Percentiles rank a stretch among this genome's conserved stretches.
Conservation (phyloP, 2,113 vertebrate genomes). For the Labeo rohita region DNA sequence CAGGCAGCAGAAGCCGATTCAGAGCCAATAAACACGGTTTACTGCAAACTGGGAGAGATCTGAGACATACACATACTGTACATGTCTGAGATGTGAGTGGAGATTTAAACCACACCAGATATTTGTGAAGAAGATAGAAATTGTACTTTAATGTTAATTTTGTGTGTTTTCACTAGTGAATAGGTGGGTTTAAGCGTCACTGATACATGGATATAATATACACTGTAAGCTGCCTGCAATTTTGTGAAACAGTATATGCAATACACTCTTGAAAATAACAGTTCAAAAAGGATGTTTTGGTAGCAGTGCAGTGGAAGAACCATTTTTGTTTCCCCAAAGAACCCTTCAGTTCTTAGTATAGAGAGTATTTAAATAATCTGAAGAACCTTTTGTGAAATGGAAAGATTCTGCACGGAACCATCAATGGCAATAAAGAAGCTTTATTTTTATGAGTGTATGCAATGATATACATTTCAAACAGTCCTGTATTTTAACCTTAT, state of each 20-base stretch:
- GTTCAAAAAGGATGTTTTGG: neutral
- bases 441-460: neutral
- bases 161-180: neutral
- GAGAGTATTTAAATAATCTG: neutral
- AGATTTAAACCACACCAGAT: neutral
- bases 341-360: no score
- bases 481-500: neutral
- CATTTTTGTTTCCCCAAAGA: neutral
- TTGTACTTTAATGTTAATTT: neutral
- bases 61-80: neutral
- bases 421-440: neutral
- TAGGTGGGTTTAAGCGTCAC: neutral
- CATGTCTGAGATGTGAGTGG: neutral
- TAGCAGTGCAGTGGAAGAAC: neutral
- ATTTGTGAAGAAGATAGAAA: neutral
- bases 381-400: neutral
- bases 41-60: constrained; percentile 49
- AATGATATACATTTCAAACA: neutral
- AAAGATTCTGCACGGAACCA: neutral
- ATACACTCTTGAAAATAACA: neutral
- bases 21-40: constrained; percentile 37
- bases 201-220: neutral
- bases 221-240: neutral
- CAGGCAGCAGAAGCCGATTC: neutral
- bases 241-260: neutral